Conservation (phyloP, 2,113 vertebrate genomes). For the Empidonax traillii region DNA sequence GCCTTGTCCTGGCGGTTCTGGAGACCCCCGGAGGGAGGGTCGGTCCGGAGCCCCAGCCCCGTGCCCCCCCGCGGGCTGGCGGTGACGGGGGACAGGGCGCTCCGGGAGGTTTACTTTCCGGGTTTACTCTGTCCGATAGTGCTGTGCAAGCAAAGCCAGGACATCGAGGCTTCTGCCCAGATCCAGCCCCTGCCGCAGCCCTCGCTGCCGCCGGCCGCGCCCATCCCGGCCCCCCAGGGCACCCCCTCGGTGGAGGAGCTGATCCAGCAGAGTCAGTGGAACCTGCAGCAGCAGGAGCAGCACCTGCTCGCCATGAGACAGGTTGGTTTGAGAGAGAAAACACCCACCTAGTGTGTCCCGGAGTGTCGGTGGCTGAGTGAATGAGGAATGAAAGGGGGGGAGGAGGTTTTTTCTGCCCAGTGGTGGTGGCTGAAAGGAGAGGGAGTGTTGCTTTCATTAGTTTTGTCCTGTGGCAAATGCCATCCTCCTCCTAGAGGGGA, state of each 20-base stretch:
- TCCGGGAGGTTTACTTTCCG: neutral
- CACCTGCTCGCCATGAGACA: conserved; percentile 93
- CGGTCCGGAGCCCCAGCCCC: rapidly evolving
- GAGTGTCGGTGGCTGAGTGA: too few species aligned
- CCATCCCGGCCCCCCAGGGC: conserved; percentile 72
- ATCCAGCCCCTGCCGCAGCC: conserved; percentile 75
- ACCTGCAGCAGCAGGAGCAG: conserved; percentile 97
- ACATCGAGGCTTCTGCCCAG: conserved; percentile 67
- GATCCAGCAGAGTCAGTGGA: conserved; percentile 97
- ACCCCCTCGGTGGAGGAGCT: conserved; percentile 86
- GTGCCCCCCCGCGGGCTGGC: neutral
- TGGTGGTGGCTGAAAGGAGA: rapidly evolving
- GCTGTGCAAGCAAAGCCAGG: conserved; percentile 89
- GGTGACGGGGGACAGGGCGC: neutral
- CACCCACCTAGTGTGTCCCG: rapidly evolving
- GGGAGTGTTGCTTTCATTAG: neutral
- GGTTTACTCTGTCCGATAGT: conserved; percentile 68
- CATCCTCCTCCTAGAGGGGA: rapidly evolving
- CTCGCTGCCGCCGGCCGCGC: conserved; percentile 68
- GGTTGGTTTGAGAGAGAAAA: conserved; percentile 64
- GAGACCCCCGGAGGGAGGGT: neutral
- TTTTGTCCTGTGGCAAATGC: neutral
- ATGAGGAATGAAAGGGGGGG: neutral
- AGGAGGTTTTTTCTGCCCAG: neutral
- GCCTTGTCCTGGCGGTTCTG: neutral